Conservation (phyloP, 2,797 vertebrate genomes). For the Melanotaenia boesemani region DNA sequence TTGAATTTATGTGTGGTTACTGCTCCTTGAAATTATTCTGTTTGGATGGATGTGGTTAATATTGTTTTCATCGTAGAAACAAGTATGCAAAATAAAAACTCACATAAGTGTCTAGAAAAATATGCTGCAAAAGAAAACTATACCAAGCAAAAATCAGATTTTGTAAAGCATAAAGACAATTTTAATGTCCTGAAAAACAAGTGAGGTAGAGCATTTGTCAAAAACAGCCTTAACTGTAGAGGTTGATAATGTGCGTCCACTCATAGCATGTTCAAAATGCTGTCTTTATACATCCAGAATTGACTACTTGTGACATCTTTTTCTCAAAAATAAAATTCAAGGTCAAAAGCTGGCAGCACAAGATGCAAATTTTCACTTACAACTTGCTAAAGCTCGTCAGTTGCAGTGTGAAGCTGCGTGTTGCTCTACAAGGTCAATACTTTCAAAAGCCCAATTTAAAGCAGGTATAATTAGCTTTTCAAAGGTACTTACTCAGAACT, state of each 20-base stretch:
- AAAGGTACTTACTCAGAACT: neutral
- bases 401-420: neutral
- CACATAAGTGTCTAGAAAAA: too few species aligned
- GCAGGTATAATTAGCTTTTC: neutral
- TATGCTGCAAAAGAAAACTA: too few species aligned
- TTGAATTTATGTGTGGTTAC: neutral
- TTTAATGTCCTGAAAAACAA: neutral
- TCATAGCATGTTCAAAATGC: neutral
- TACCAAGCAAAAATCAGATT: too few species aligned
- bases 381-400: neutral
- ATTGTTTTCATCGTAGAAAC: neutral
- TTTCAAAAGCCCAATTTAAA: neutral
- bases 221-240: neutral
- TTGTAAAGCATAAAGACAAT: neutral
- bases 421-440: neutral
- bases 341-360: neutral
- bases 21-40: neutral
- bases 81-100: too few species aligned
- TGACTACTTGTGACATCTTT: neutral
- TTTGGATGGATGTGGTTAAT: neutral
- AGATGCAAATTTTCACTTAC: neutral
- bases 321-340: neutral
- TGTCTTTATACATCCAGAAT: neutral
- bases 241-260: neutral
- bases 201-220: neutral